A percentile compares a stretch with the other conserved stretches of the same genome.
These are phyloP conservation scores for Nomada lathburiana DNA, from an alignment of 2,888 invertebrate genomes.

Conservation along the genomic window DNA sequence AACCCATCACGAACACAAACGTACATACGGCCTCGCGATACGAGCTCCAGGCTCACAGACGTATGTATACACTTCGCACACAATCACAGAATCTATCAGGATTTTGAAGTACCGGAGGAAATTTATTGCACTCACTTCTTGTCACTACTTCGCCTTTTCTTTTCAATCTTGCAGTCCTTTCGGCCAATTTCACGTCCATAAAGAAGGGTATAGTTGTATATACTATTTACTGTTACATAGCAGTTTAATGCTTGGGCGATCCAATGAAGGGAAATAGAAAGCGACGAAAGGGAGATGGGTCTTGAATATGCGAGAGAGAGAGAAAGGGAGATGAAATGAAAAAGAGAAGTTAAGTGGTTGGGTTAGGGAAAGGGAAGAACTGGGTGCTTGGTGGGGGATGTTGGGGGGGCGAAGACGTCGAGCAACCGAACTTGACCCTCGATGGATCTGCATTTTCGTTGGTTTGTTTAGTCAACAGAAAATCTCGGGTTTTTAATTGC, in stretches of 20 bases:
- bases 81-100: constrained; percentile 33
- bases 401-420: constrained; percentile 45
- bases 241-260: constrained; percentile 21
- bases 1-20: constrained; percentile 39
- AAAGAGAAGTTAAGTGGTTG: constrained; percentile 12
- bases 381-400: constrained; percentile 27
- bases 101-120: constrained; percentile 40
- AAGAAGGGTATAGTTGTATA: constrained; percentile 26
- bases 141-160: constrained; percentile 23
- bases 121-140: constrained; percentile 41
- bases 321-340: constrained; percentile 7
- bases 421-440: constrained; percentile 65
- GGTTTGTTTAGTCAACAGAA: constrained; percentile 29
- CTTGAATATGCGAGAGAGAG: background rate
- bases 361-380: constrained; percentile 22
- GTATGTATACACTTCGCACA: background rate
- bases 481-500: constrained; percentile 23
- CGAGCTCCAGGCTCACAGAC: background rate
- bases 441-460: constrained; percentile 60
- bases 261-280: constrained; percentile 35
- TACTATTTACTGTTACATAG: constrained; percentile 32
- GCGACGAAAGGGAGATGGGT: constrained; percentile 12
- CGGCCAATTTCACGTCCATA: constrained; percentile 45
- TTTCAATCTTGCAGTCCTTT: constrained; percentile 41
- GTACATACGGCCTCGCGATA: constrained; percentile 9